Evolutionary conservation across 2,797 vertebrate genomes (phyloP), one percentile per base, ranked within the genome.

Genomic region (Microctenopoma stevenorrisi): DNA sequence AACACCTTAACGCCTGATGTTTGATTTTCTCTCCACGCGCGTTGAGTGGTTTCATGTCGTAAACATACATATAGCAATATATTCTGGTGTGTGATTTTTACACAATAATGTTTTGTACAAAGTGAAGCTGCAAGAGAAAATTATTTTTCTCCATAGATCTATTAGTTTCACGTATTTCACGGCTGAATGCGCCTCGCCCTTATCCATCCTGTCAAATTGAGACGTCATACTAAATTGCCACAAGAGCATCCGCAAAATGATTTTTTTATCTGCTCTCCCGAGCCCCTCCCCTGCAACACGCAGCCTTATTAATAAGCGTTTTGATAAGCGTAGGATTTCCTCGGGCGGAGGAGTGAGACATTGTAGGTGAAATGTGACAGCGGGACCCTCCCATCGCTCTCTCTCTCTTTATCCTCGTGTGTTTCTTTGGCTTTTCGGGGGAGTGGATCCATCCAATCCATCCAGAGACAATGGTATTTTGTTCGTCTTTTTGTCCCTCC

Each of bases 401-500:
- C 80, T 82, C 79, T 82, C 79, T 75, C 72, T 82, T 86, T 88
- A 88, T 85, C 86, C 83, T 79, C 64, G 82, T 72, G 78, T 82
- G 80, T 78, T 72, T 72, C 83, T 86, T 73, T 79, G 76, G 75
- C 83, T 83, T 87, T 85, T 83, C 93, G 93, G 93, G 88, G 93
- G 93, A 90, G 91, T 85, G 87, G 91, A 94, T 92, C 89, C 90
- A 89, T 94, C 92, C 84, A 92, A 92, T 93, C 94, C 89, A 92
- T 93, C 91, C 89, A 75, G 73, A 93, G 85, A 98, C 96, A 97
- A 98, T 94, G 92, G 88, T 93, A 96, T 96, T 96, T 95, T 96
- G 95, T 97, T 94, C 92, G 82, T 93, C 84, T 89, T 91, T 94
- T 96, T 96, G 95, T 96, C 92, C 90, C 91, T 74, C 81, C 90